Base-by-base conservation (phyloP, 2,888 invertebrate genomes). In the Caenorhabditis plicata region DNA sequence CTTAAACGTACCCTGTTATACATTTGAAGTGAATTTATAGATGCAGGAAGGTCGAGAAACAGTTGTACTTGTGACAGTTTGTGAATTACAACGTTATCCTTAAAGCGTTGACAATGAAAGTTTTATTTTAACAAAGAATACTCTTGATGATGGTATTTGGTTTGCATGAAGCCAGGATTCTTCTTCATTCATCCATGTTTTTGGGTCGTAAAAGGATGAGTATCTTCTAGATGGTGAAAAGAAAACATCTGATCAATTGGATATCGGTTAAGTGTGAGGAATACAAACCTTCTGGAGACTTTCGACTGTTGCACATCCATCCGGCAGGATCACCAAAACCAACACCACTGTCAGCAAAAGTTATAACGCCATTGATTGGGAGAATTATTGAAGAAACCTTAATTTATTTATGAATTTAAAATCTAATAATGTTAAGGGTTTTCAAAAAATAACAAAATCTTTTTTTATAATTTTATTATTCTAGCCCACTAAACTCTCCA, bases 131-230 rank as follows among this genome's bases (percentile, higher is more conserved):
- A 27, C 20, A 22, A 17, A 41, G 20, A 46, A 53, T 27, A 64
- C 68, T 19, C 27, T 2, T 20, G 44, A 44, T 4, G 58, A 44
- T 23, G 68, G 68, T 3, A 68, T 46, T 32, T 39, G 40, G 26
- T 68, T 53, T 54, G 64, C 64, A 36, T 64, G 62, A 8, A 68
- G 50, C 9, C 48, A 51, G 1, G 35, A 32, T 4, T 39, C 20
- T 5, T 47, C 36, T 4, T 60, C 55, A 1, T 35, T 13, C 20
- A 27, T 29, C 68, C 68, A 68, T 25, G 42, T 58, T 3, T 15
- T 13, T 13, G 68, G 61, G 38, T 61, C 51, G 31, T 35, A 58
- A 29, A 48, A 64, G 3, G 62, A 55, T 1, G 52, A 49, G 40
- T 40, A 38, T 4, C 13, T 11, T 11, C 40, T 38, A 5, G 43